These are phyloP conservation scores for Agriopis aurantiaria DNA, from an alignment of 2,888 invertebrate genomes.

Conservation along the genomic window DNA sequence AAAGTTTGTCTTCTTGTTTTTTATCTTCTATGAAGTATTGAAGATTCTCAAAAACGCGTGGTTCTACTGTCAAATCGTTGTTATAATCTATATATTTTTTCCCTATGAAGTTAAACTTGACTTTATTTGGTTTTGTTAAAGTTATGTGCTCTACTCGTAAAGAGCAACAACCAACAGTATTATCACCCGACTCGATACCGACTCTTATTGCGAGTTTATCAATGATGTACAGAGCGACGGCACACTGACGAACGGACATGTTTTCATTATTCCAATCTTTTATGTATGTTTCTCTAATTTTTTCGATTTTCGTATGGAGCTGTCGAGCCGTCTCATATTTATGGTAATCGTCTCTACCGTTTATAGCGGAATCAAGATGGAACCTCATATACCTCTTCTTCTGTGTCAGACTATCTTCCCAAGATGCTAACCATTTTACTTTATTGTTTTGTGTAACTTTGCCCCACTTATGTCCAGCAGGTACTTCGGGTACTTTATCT, in stretches of 20 bases:
- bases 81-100: not conserved
- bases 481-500: not conserved
- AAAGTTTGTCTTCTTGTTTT: not conserved
- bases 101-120: not conserved
- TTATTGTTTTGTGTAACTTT: not conserved
- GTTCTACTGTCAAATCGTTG: not conserved
- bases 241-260: not conserved
- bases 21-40: not conserved
- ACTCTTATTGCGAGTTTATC: not conserved
- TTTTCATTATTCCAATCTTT: not conserved
- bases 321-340: slow-evolving; percentile 1
- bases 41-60: not conserved
- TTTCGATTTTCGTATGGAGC: not conserved
- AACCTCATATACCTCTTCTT: not conserved
- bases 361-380: not conserved
- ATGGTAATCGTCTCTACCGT: slow-evolving; percentile 8
- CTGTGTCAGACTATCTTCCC: not conserved
- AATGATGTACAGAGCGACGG: not conserved
- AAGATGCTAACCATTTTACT: not conserved
- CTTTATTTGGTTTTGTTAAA: not conserved
- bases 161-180: not conserved
- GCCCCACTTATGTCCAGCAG: not conserved
- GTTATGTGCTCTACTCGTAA: not conserved
- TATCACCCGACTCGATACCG: not conserved
- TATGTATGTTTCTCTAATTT: not conserved